Evolutionary conservation across 2,797 vertebrate species (phyloP), one percentile per base, ranked within the genome.

Genomic region (Heliangelus exortis): DNA sequence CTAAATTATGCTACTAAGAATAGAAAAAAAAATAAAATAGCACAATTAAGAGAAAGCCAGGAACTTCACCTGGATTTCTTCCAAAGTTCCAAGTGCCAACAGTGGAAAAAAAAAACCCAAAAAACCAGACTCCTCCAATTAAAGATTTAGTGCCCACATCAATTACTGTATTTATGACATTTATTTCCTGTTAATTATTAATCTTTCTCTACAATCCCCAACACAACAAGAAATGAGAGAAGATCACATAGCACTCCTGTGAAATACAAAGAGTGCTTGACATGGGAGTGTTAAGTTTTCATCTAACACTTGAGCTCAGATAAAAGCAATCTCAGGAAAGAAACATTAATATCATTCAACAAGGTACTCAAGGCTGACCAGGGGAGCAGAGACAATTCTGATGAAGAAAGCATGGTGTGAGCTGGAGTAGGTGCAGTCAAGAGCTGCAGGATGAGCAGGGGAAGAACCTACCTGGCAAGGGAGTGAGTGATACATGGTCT

Each of bases 371-470:
- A 67, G 57, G 80, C 53, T 71, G 81, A 67, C 51, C 10, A 57
- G 50, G 71, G 68, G 61, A 80, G 75, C 29, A 57, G 89, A 61
- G 61, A 6, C 36, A 45, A 20, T 36, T 43, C 72, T 39, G 72
- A 41, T 3, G 18, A 61, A 16, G 48, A 29, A 63, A 53, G 16
- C 18, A 26, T 0, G 0, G 34, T 9, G 19, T 1, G 1, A 90
- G 22, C 67, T 34, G 84, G 39, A 63, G 19, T 4, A 41, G 72
- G 48, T 7, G n/a, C 3, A 2, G 41, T 25, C 34, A 53, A 33
- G n/a, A 36, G 20, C 15, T 83, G 59, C n/a, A 50, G 39, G 72
- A 69, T 2, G 0, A 71, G n/a, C 8, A 18, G 22, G 76, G 15
- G 31, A 48, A 67, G 48, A 87, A 53, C 39, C 39, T 20, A 1